Evolutionary conservation across 2,888 invertebrate genomes (phyloP).

Genomic region (Cheilosia urbana): DNA sequence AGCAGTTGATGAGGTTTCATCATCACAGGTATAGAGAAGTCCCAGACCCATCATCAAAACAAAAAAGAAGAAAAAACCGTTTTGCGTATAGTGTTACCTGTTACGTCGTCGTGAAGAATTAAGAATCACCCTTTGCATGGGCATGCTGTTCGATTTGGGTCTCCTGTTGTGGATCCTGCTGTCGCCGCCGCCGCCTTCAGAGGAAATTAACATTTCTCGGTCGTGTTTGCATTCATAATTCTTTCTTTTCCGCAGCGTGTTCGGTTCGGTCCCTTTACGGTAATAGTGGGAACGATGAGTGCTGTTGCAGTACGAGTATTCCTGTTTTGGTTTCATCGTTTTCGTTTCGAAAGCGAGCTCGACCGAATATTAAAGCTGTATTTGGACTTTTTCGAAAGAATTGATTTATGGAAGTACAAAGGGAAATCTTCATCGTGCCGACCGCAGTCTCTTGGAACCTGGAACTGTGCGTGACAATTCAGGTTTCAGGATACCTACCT

Average conservation of each 20-base stretch:
- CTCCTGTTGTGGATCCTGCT: slow-evolving; percentile 56
- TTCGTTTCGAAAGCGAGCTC: slow-evolving; percentile 33
- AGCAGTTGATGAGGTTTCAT: slow-evolving; percentile 45
- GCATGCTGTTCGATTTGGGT: slow-evolving; percentile 27
- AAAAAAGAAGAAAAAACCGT: slow-evolving; percentile 41
- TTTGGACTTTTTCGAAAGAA: slow-evolving; percentile 71
- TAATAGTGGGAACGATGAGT: slow-evolving; percentile 65
- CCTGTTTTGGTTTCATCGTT: slow-evolving; percentile 53
- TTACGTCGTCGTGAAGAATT: slow-evolving; percentile 63
- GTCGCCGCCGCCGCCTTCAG: slow-evolving; percentile 71
- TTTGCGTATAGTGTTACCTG: slow-evolving; percentile 47
- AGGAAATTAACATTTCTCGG: slow-evolving; percentile 75
- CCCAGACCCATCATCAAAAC: slow-evolving; percentile 39
- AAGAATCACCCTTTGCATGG: slow-evolving; percentile 63
- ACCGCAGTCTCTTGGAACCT: slow-evolving; percentile 3
- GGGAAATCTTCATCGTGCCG: slow-evolving; percentile 68
- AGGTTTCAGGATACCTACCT: slow-evolving; percentile 62
- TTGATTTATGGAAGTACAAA: slow-evolving; percentile 75
- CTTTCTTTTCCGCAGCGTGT: slow-evolving; percentile 46
- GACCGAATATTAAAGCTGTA: slow-evolving; percentile 72
- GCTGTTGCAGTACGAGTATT: slow-evolving; percentile 22
- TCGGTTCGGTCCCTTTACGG: slow-evolving; percentile 55
- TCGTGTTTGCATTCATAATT: slow-evolving; percentile 76
- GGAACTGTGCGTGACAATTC: slow-evolving; percentile 72
- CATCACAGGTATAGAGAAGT: slow-evolving; percentile 8